These are phyloP conservation scores for Xiphophorus hellerii DNA, from an alignment of 2,113 vertebrate genomes.

Conservation along the genomic window DNA sequence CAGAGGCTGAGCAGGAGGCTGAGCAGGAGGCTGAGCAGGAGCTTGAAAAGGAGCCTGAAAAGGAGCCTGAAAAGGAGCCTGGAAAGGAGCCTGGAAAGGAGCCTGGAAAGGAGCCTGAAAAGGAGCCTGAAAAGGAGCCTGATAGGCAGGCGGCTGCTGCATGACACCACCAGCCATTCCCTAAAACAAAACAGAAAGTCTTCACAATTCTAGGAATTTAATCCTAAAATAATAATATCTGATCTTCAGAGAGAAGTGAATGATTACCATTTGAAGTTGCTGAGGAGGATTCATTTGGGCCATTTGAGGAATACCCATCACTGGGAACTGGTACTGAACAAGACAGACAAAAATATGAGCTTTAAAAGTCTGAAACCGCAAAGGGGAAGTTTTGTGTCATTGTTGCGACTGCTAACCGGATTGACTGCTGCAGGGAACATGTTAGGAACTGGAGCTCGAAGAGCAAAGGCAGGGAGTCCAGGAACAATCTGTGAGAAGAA, in stretches of 20 bases:
- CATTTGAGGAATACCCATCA: constrained; percentile 58
- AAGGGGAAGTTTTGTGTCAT: not conserved
- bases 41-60: constrained; percentile 23
- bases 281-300: constrained; percentile 51
- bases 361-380: not conserved
- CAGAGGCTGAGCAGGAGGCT: constrained; percentile 42
- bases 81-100: constrained; percentile 5
- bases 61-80: constrained; percentile 26
- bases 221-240: not conserved
- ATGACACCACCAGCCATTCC: constrained; percentile 20
- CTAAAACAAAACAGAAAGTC: constrained; percentile 33
- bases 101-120: constrained; percentile 23
- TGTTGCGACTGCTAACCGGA: constrained; percentile 43
- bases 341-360: not conserved
- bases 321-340: constrained; percentile 39
- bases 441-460: constrained; percentile 47
- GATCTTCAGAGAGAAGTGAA: not conserved
- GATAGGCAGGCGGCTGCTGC: constrained; percentile 51
- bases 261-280: constrained; percentile 60
- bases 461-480: constrained; percentile 41
- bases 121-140: constrained; percentile 21
- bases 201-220: not conserved
- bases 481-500: constrained; percentile 56
- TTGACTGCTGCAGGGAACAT: constrained; percentile 51
- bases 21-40: constrained; percentile 38